Conservation (phyloP, 2,797 vertebrate genomes). For the Clarias fuscus region DNA sequence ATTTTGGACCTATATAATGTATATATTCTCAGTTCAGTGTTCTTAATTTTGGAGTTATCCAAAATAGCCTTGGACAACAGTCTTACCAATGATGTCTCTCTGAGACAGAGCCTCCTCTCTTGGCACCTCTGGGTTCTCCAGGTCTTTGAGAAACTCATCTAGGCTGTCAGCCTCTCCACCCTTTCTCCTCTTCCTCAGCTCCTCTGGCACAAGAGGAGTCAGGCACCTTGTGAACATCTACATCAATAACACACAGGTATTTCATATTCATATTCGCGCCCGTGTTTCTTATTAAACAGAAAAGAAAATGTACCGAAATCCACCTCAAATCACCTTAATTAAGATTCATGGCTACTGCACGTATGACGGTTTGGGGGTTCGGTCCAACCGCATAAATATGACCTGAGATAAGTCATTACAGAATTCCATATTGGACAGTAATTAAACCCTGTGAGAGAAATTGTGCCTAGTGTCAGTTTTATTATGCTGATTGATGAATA, state of each 20-base stretch:
- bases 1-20: not conserved
- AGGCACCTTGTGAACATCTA: slow-evolving; percentile 99
- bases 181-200: slow-evolving; percentile 94
- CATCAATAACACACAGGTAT: not conserved
- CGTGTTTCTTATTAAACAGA: not conserved
- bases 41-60: too few relatives aligned
- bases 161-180: slow-evolving; percentile 97
- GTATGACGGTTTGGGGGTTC: not conserved
- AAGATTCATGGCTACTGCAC: not conserved
- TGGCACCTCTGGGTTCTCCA: slow-evolving; percentile 97
- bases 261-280: not conserved
- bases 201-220: slow-evolving; percentile 96
- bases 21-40: not conserved
- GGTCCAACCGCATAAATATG: not conserved
- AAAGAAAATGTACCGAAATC: not conserved
- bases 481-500: slow-evolving; percentile 26
- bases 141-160: slow-evolving; percentile 97
- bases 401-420: not conserved
- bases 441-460: not conserved
- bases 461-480: slow-evolving; percentile 16
- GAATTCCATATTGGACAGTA: not conserved
- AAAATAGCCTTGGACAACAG: not conserved
- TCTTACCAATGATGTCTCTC: slow-evolving; percentile 90
- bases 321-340: not conserved
- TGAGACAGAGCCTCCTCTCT: slow-evolving; percentile 85